Conservation (phyloP, 2,888 invertebrate genomes). For the Drosophila falleni region DNA sequence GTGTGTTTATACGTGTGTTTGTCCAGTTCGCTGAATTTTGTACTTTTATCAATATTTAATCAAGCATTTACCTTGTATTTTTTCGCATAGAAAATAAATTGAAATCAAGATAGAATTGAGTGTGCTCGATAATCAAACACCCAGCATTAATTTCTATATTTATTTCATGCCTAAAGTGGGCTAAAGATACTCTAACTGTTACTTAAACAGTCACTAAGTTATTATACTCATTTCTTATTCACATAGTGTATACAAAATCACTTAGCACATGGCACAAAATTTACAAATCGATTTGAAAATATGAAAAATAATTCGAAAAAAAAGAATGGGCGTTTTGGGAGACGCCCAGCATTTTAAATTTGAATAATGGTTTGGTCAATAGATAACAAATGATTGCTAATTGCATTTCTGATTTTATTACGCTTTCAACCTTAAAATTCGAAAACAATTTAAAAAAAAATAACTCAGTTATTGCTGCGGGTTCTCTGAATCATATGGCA, state of each 20-base stretch:
- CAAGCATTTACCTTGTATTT: slow-evolving; percentile 42
- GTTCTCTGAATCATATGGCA: slow-evolving; percentile 57
- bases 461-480: slow-evolving; percentile 20
- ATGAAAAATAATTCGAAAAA: neutral
- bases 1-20: neutral
- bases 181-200: too few species aligned
- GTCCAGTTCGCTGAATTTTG: slow-evolving; percentile 25
- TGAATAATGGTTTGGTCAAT: slow-evolving; percentile 31
- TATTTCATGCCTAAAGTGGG: too few species aligned
- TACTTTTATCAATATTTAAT: slow-evolving; percentile 69
- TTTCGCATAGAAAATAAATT: slow-evolving; percentile 12
- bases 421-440: slow-evolving; percentile 3
- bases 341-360: slow-evolving; percentile 49
- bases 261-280: slow-evolving; percentile 16
- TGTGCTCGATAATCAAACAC: neutral
- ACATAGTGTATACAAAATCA: slow-evolving; percentile 5
- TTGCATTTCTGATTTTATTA: slow-evolving; percentile 58
- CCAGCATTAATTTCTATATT: neutral
- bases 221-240: neutral
- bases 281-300: slow-evolving; percentile 3
- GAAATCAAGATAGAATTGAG: neutral
- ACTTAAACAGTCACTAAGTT: neutral
- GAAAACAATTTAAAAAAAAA: slow-evolving; percentile 8
- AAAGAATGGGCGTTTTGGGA: slow-evolving; percentile 38
- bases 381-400: slow-evolving; percentile 68